Base-by-base conservation (phyloP, 2,888 invertebrate genomes). In the Acleris emargana region DNA sequence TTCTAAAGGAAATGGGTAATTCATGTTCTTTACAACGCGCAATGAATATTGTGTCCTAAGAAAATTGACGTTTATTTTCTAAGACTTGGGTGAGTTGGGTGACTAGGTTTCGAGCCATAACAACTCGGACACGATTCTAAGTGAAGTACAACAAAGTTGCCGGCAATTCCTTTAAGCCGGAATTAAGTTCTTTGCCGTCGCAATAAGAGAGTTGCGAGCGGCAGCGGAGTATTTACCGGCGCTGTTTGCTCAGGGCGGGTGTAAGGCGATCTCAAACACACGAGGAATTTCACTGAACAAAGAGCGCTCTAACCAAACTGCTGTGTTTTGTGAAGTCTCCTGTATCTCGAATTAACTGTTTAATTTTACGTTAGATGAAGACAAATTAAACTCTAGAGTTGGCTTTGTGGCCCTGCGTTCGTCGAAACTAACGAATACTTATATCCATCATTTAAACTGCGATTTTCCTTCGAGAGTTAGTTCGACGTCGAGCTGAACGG, bases 101-200 rank as follows among this genome's bases (percentile, higher is more conserved):
- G 13, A 13, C 75, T 73, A 74, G 69, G 76, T 73, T 72, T 72
- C 73, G 75, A 79, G 77, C 76, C 77, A 80, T 83, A 82, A 83
- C 82, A 77, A 80, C 81, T 81, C 75, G 79, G 74, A 84, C 85
- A 86, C 83, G 84, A 85, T 80, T 82, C 81, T 76, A 73, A 84
- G 81, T 81, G 79, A 83, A 76, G 73, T 71, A 70, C 62, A 62
- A 75, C 83, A 74, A 78, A 75, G 60, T 77, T 74, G 63, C 60
- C 49, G 53, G 45, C 50, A 22, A 13, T 4, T 9, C 3, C 47
- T 38, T 20, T 58, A 54, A 38, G 20, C 42, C 20, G 76, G 73
- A 68, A 5, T 72, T 52, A 67, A 68, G 72, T 70, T 64, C 82
- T 74, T 64, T 2, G 0, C 4, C 32, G 5, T 53, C 0, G 67